A percentile compares a stretch with the other conserved stretches of the same genome.
Conservation (phyloP, 2,888 invertebrate species). For the Idaea dimidiata region DNA sequence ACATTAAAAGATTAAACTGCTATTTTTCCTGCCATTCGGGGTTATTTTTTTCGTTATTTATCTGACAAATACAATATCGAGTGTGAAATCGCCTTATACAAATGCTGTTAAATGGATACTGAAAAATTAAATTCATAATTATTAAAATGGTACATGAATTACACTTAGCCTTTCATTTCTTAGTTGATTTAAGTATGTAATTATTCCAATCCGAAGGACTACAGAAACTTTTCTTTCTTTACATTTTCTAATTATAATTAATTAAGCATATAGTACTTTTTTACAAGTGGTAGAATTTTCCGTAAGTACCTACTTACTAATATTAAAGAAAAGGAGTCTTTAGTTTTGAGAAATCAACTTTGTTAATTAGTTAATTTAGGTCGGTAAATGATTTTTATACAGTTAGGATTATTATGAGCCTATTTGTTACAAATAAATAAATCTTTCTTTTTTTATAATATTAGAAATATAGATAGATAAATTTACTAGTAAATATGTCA, state of each 20-base stretch:
- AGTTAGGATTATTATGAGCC: no score
- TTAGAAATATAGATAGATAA: no score
- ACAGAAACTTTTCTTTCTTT: neutral
- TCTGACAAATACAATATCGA: slow-evolving; percentile 15
- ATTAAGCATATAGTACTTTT: no score
- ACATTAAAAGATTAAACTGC: neutral
- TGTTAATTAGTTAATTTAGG: no score
- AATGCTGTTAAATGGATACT: slow-evolving; percentile 39
- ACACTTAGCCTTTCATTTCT: slow-evolving; percentile 39
- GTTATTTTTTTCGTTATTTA: slow-evolving; percentile 15
- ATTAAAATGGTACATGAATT: slow-evolving; percentile 65
- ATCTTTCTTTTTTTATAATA: no score
- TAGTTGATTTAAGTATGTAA: neutral
- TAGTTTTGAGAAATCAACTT: no score
- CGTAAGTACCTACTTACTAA: no score
- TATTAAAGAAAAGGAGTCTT: no score
- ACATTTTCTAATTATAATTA: neutral
- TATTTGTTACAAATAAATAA: no score
- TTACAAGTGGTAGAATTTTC: no score
- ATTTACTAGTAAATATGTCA: no score
- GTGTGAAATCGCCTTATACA: slow-evolving; percentile 48
- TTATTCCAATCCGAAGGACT: neutral
- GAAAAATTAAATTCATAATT: slow-evolving; percentile 58
- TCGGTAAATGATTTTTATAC: no score
- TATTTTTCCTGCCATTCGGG: neutral